A percentile compares a stretch with the other conserved stretches of the same genome.
phyloP scores from a whole-genome alignment of 2,113 vertebrate species.

The Phrynosoma platyrhinos region DNA sequence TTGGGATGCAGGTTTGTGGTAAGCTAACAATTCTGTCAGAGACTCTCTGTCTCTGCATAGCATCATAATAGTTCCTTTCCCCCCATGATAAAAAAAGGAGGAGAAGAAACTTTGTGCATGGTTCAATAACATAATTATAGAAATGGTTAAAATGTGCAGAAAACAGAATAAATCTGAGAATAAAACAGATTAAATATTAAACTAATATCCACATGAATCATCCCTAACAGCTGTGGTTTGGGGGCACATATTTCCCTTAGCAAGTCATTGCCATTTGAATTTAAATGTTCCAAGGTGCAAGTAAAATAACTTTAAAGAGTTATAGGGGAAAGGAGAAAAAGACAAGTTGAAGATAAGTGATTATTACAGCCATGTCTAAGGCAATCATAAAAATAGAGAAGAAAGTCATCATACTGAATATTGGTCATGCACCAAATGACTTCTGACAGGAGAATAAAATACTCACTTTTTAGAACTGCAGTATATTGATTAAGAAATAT shows the following conservation, averaged over 20 bases:
- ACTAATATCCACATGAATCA: neutral
- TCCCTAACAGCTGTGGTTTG: conserved; percentile 12
- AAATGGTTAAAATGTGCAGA: neutral
- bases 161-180: neutral
- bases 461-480: conserved; percentile 38
- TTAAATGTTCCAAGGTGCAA: neutral
- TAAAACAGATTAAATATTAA: neutral
- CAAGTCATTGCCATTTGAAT: conserved; percentile 5
- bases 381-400: conserved; percentile 19
- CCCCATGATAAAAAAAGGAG: neutral
- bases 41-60: neutral
- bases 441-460: conserved; percentile 42
- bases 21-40: neutral
- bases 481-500: neutral
- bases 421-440: conserved; percentile 27
- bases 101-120: neutral
- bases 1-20: neutral
- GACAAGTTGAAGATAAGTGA: neutral
- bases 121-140: neutral
- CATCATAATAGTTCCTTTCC: neutral
- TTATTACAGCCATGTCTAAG: conserved; percentile 21
- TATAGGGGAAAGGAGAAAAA: conserved; percentile 23
- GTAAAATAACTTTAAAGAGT: conserved; percentile 18
- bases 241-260: neutral
- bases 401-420: conserved; percentile 19